Percentiles rank a stretch among this genome's conserved stretches.
Conservation (phyloP, 2,113 vertebrate genomes). For the Thunnus thynnus region DNA sequence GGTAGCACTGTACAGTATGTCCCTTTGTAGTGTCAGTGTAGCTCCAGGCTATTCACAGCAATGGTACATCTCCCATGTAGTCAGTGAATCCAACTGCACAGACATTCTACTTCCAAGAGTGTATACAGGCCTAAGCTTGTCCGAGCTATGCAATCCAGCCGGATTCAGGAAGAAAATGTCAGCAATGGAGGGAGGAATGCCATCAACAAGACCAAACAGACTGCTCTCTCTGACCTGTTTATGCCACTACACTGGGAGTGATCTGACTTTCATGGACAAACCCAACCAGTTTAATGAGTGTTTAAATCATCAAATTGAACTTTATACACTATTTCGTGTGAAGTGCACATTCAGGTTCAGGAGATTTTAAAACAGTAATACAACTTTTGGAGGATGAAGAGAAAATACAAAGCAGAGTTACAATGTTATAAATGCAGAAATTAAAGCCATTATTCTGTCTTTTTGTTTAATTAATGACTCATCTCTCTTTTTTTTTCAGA, state of each 20-base stretch:
- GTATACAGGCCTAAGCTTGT: conserved; percentile 81
- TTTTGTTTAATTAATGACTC: background rate
- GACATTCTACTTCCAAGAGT: conserved; percentile 46
- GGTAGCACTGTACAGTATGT: conserved; percentile 4
- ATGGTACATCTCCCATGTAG: conserved; percentile 59
- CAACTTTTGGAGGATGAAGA: background rate
- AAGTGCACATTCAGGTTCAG: conserved; percentile 15
- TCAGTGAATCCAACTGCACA: conserved; percentile 50
- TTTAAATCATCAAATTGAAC: conserved; percentile 5
- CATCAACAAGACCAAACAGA: conserved; percentile 86
- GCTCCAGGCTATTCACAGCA: conserved; percentile 61
- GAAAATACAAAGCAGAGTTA: background rate
- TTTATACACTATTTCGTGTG: background rate
- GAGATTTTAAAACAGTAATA: background rate
- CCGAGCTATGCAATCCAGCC: conserved; percentile 84
- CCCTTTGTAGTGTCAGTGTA: conserved; percentile 58
- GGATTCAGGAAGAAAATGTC: conserved; percentile 84
- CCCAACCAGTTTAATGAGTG: conserved; percentile 71
- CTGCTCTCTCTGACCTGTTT: conserved; percentile 75
- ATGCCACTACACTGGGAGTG: conserved; percentile 56
- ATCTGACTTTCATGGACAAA: conserved; percentile 48
- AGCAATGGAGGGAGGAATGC: conserved; percentile 84
- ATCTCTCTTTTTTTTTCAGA: conserved; percentile 61
- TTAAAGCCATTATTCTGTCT: too few species aligned
- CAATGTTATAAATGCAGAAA: background rate